A percentile compares a stretch with the other conserved stretches of the same genome.
Evolutionary conservation across 2,113 vertebrate genomes (phyloP).

Genomic region (Nycticebus coucang): DNA sequence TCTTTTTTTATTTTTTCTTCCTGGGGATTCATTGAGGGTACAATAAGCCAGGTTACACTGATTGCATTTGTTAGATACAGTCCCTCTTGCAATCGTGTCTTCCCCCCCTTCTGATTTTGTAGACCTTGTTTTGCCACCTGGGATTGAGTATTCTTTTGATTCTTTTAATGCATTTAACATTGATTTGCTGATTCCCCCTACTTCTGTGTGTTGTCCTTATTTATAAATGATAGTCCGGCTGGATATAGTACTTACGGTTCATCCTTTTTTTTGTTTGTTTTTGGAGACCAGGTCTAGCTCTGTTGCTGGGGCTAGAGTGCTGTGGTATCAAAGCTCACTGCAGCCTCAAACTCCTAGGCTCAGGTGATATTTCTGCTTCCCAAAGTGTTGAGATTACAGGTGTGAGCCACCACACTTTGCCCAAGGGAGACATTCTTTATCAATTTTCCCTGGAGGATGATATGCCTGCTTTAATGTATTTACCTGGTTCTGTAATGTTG

Average conservation of each 20-base stretch:
- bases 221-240: not conserved
- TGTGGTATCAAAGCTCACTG: not conserved
- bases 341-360: not conserved
- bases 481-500: not conserved
- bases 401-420: not conserved
- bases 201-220: not conserved
- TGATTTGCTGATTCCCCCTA: not conserved
- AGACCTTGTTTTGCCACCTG: not conserved
- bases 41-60: too few species aligned
- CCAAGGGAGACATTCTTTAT: not conserved
- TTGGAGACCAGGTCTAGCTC: not conserved
- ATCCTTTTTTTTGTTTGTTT: not conserved
- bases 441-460: not conserved
- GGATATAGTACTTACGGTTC: not conserved
- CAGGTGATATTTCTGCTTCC: not conserved
- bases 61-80: too few species aligned
- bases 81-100: too few species aligned
- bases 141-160: conserved; percentile 22
- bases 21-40: too few species aligned
- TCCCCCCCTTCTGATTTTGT: not conserved
- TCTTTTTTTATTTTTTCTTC: too few species aligned
- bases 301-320: not conserved
- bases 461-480: not conserved
- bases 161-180: not conserved
- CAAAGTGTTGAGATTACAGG: not conserved